These are phyloP conservation scores for Oxycera nigricornis DNA, from an alignment of 2,888 invertebrate genomes.

Conservation along the genomic window DNA sequence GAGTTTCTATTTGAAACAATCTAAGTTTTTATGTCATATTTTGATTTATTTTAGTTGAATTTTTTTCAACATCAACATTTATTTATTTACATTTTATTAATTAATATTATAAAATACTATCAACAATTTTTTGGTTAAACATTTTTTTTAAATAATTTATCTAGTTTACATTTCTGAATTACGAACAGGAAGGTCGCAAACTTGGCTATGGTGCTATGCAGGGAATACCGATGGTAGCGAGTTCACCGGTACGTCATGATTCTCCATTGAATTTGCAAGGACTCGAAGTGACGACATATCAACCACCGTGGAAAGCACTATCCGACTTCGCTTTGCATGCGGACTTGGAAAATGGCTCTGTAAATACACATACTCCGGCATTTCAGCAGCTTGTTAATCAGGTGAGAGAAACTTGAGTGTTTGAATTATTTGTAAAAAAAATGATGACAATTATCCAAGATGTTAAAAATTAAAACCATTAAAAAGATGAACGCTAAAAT, in stretches of 20 bases:
- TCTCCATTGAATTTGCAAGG: slow-evolving; percentile 86
- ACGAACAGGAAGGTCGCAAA: slow-evolving; percentile 88
- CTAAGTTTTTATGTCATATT: background rate
- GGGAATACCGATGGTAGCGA: slow-evolving; percentile 97
- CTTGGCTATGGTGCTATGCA: slow-evolving; percentile 94
- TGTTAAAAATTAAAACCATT: no score
- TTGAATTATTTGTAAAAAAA: no score
- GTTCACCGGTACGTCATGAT: slow-evolving; percentile 90
- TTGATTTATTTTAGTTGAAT: background rate
- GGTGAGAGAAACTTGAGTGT: no score
- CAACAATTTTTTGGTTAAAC: no score
- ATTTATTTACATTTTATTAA: background rate
- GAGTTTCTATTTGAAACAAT: slow-evolving; percentile 56
- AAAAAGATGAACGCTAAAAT: no score
- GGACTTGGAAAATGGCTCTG: slow-evolving; percentile 80
- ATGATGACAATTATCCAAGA: no score
- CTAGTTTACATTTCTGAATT: slow-evolving; percentile 56
- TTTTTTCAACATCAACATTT: background rate
- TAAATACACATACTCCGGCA: slow-evolving; percentile 86
- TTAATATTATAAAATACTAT: no score
- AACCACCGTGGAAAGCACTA: slow-evolving; percentile 96
- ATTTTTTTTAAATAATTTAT: no score
- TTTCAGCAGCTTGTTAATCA: slow-evolving; percentile 97
- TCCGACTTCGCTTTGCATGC: slow-evolving; percentile 95
- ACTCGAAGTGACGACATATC: slow-evolving; percentile 88